Conservation (phyloP, 2,797 vertebrate genomes). For the Onychomys arenicola region DNA sequence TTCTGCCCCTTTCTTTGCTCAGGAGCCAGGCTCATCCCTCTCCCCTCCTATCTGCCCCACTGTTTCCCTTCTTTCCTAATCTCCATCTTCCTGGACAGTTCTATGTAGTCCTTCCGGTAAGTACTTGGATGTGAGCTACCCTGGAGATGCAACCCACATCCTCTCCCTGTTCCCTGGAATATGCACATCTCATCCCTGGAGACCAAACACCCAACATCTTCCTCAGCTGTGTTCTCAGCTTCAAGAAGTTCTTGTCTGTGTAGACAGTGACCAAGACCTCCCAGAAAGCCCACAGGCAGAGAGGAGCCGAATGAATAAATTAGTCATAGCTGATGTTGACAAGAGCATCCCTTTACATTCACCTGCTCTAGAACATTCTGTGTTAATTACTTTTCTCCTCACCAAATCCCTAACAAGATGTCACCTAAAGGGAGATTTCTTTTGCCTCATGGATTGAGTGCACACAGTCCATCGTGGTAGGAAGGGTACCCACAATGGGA, state of each 20-base stretch:
- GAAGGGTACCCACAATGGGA: neutral
- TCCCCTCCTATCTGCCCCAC: neutral
- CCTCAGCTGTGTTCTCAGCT: constrained; percentile 88
- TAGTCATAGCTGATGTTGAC: constrained; percentile 87
- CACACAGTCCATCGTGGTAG: neutral
- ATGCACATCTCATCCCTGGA: constrained; percentile 87
- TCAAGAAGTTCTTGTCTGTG: constrained; percentile 86
- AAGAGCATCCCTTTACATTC: constrained; percentile 87
- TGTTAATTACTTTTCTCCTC: neutral
- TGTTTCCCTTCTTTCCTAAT: neutral
- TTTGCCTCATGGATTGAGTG: neutral
- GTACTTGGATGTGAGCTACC: neutral
- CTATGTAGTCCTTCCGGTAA: neutral
- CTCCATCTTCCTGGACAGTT: neutral
- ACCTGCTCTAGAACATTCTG: constrained; percentile 64
- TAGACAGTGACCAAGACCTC: constrained; percentile 88
- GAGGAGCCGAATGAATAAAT: constrained; percentile 86
- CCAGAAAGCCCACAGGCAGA: constrained; percentile 89
- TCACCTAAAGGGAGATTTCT: neutral
- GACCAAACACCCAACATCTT: constrained; percentile 85
- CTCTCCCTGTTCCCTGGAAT: constrained; percentile 88
- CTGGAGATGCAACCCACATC: too few relatives aligned
- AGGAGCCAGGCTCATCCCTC: neutral
- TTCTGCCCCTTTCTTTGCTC: neutral
- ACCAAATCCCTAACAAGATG: neutral